A percentile compares a stretch with the other conserved stretches of the same genome.
These are phyloP conservation scores for Pantherophis vulpinus DNA, from an alignment of 2,797 vertebrate species.

Conservation along the genomic window DNA sequence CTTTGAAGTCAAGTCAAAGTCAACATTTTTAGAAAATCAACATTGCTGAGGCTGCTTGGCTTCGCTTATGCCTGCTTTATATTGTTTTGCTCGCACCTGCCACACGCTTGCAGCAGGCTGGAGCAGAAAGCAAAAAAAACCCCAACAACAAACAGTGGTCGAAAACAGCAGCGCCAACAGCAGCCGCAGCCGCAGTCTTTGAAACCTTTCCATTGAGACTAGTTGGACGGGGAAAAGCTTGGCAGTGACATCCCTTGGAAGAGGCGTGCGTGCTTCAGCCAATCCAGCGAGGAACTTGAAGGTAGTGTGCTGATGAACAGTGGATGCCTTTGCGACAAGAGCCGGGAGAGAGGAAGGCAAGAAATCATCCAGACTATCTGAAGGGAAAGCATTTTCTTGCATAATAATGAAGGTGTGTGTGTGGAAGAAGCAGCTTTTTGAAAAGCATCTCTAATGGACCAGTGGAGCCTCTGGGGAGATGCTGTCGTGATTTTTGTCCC, in stretches of 20 bases:
- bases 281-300: slow-evolving; percentile 40
- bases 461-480: slow-evolving; percentile 38
- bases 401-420: neutral
- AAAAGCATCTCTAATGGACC: slow-evolving; percentile 42
- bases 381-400: slow-evolving; percentile 28
- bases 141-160: neutral
- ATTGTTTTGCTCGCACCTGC: slow-evolving; percentile 62
- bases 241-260: slow-evolving; percentile 17
- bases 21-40: slow-evolving; percentile 48
- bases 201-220: slow-evolving; percentile 49
- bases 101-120: slow-evolving; percentile 36
- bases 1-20: slow-evolving; percentile 67
- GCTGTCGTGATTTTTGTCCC: slow-evolving; percentile 47
- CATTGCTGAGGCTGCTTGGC: slow-evolving; percentile 1
- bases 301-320: slow-evolving; percentile 15
- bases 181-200: slow-evolving; percentile 11
- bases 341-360: slow-evolving; percentile 50
- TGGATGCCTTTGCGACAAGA: slow-evolving; percentile 35
- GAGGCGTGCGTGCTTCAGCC: slow-evolving; percentile 15
- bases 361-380: slow-evolving; percentile 44
- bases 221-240: slow-evolving; percentile 2
- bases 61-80: slow-evolving; percentile 11
- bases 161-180: neutral
- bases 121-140: neutral
- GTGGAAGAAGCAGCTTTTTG: slow-evolving; percentile 25